phyloP scores from a whole-genome alignment of 2,797 vertebrate genomes.

The Sphenodon punctatus region DNA sequence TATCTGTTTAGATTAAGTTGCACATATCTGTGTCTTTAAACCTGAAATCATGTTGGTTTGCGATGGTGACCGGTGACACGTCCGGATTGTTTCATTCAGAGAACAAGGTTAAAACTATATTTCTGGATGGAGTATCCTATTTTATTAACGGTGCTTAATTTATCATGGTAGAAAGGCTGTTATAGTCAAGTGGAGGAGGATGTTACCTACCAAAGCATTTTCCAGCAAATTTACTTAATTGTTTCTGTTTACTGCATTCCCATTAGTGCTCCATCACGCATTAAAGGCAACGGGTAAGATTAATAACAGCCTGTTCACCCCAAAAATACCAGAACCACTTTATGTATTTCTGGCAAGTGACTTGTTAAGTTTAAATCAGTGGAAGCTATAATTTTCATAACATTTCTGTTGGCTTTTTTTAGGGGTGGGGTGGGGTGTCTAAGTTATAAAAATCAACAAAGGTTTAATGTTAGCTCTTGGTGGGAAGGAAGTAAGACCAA shows the following conservation, averaged over 20 bases:
- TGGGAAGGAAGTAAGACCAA: not conserved
- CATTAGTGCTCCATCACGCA: constrained; percentile 55
- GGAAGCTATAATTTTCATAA: constrained; percentile 48
- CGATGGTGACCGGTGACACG: not conserved
- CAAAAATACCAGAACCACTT: constrained; percentile 57
- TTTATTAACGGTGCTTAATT: constrained; percentile 65
- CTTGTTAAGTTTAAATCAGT: constrained; percentile 56
- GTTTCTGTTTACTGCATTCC: constrained; percentile 62
- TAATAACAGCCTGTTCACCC: constrained; percentile 62
- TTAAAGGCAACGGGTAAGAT: constrained; percentile 69
- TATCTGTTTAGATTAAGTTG: not conserved
- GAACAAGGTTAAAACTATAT: constrained; percentile 60
- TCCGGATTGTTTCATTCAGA: constrained; percentile 12
- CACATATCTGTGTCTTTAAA: not conserved
- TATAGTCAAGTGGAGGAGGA: constrained; percentile 57
- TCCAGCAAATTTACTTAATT: constrained; percentile 67
- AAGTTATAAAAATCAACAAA: not conserved
- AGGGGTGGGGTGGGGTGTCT: no score
- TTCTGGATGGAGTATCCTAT: constrained; percentile 44
- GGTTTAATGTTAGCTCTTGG: not conserved
- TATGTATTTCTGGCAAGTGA: constrained; percentile 58
- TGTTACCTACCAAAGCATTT: constrained; percentile 61
- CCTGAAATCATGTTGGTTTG: not conserved
- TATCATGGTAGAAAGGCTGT: constrained; percentile 60
- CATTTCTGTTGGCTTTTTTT: not conserved